Evolutionary conservation across 1,140 invertebrate species (phyloP), one percentile per base, ranked within the genome.

Genomic region (Eufriesea mexicana): DNA sequence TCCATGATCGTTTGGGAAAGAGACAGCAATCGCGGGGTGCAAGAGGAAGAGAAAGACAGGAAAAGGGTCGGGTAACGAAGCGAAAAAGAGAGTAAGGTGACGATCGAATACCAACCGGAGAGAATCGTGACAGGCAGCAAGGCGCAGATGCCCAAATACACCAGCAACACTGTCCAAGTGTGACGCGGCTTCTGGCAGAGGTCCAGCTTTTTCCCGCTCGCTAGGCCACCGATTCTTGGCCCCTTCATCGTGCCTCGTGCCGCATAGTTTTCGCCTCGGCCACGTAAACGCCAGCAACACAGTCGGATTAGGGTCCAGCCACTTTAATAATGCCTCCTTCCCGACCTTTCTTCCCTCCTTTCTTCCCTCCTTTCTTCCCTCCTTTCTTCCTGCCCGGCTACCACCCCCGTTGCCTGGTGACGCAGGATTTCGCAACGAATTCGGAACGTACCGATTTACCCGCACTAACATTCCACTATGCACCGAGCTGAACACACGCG

Each of bases 241-340:
- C 91, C 89, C 90, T 84, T 93, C 93, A 93, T 93, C 91, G 90
- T 92, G 87, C 81, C 85, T 76, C 74, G 85, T 91, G 84, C 92
- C 90, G 91, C 92, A 93, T 93, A 93, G 90, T 90, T 93, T 92
- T 93, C 91, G 91, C 90, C 90, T 89, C 87, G 83, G 83, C 90
- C 92, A 91, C 91, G 91, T 92, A 90, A 93, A 93, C 91, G 87
- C 85, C 87, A 84, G 85, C 87, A 89, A 92, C 89, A 89, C 90
- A 88, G 87, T 76, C 55, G 55, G 87, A 89, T 92, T 91, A 89
- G 87, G 86, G 79, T 78, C 73, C 78, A 70, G 84, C 84, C 90
- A 91, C 89, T 92, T 92, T 91, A 92, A 92, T 92, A 93, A 91
- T 89, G 87, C 62, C 51, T 64, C 61, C 61, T 66, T 84, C 84